Evolutionary conservation across 2,888 invertebrate species (phyloP).

Genomic region (Trichogramma dendrolimi): DNA sequence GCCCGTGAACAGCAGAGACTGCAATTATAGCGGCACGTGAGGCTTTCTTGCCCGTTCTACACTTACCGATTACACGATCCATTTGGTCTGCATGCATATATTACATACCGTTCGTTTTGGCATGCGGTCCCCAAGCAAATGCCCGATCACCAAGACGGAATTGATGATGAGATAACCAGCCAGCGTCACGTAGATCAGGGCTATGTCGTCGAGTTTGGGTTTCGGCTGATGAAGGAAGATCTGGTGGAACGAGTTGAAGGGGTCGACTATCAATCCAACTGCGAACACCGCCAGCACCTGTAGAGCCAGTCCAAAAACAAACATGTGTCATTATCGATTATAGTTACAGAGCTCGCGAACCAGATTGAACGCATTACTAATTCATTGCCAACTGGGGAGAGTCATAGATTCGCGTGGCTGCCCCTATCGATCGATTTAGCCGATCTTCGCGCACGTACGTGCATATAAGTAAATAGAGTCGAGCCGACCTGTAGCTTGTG

Average conservation of each 20-base stretch:
- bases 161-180: conserved; percentile 66
- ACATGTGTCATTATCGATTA: not conserved
- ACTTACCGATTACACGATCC: not conserved
- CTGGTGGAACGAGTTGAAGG: conserved; percentile 53
- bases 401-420: not conserved
- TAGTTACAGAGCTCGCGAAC: not conserved
- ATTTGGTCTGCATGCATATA: not conserved
- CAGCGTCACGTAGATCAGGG: conserved; percentile 65
- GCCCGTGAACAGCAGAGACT: conserved; percentile 61
- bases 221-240: conserved; percentile 48
- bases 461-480: not conserved
- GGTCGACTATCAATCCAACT: conserved; percentile 63
- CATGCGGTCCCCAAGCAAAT: conserved; percentile 60
- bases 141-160: conserved; percentile 59
- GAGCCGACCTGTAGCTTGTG: conserved; percentile 5
- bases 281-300: conserved; percentile 63
- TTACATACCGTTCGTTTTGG: conserved; percentile 59
- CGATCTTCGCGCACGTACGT: not conserved
- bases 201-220: conserved; percentile 59
- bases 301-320: conserved; percentile 31
- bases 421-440: too few relatives aligned
- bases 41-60: not conserved
- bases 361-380: not conserved
- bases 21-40: conserved; percentile 22
- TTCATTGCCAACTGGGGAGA: conserved; percentile 7